phyloP scores from a whole-genome alignment of 53 echinoderm and acorn worm species.

The Glandiceps talaboti region DNA sequence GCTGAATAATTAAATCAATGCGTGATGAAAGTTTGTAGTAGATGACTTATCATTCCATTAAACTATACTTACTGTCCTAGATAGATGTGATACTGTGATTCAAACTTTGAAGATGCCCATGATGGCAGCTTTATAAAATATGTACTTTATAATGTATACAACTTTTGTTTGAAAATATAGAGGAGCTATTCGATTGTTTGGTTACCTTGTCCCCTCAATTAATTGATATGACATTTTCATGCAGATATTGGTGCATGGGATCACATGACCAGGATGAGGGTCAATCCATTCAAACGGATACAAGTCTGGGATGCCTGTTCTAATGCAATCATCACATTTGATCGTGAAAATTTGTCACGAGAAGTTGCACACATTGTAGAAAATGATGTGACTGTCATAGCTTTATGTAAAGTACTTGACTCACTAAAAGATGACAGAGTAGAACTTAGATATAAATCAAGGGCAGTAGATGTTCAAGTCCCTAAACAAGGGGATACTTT shows the following conservation, averaged over 20 bases:
- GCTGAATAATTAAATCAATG: too few species aligned
- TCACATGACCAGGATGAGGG: slow-evolving; percentile 43
- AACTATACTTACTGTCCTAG: too few species aligned
- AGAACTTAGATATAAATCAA: slow-evolving; percentile 51
- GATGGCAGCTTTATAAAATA: too few species aligned
- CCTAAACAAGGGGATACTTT: slow-evolving; percentile 1
- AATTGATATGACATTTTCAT: too few species aligned
- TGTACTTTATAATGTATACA: too few species aligned
- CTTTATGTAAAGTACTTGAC: slow-evolving; percentile 51
- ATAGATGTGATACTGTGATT: too few species aligned
- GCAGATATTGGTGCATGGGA: slow-evolving; percentile 89
- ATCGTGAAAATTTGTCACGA: slow-evolving; percentile 36
- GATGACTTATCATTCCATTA: too few species aligned
- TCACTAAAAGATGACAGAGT: slow-evolving; percentile 27
- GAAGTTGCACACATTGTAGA: slow-evolving; percentile 86
- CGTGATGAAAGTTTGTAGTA: too few species aligned
- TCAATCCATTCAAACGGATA: slow-evolving; percentile 71
- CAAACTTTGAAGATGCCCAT: too few species aligned
- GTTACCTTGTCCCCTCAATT: too few species aligned
- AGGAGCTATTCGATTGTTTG: too few species aligned
- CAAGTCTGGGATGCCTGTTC: slow-evolving; percentile 99
- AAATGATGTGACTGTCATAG: slow-evolving; percentile 70
- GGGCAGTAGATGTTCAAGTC: not conserved
- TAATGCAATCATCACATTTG: slow-evolving; percentile 80
- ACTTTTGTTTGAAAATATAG: too few species aligned